A percentile compares a stretch with the other conserved stretches of the same genome.
Conservation (phyloP, 2,888 invertebrate genomes). For the Drosophila ochracea region DNA sequence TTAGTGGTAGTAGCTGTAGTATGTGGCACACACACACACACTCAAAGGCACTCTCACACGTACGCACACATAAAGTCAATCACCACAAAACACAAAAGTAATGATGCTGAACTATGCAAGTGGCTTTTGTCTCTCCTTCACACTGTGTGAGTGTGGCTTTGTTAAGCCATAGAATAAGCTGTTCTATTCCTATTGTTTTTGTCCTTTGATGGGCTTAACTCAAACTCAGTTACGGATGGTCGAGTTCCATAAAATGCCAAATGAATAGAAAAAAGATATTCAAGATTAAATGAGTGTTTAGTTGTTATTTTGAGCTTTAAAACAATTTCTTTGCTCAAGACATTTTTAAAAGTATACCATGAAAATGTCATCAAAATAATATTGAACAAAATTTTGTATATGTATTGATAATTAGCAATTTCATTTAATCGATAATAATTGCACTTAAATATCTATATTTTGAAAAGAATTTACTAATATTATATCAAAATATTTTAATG, state of each 20-base stretch:
- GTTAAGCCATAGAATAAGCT: constrained; percentile 5
- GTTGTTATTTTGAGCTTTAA: not conserved
- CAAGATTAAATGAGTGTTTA: constrained; percentile 3
- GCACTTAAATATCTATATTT: not conserved
- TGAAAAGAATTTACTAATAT: not conserved
- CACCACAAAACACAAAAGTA: constrained; percentile 73
- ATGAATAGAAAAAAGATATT: constrained; percentile 1
- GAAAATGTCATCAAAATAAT: not conserved
- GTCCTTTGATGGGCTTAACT: constrained; percentile 21
- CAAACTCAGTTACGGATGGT: constrained; percentile 17
- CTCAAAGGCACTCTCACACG: constrained; percentile 21
- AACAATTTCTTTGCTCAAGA: not conserved
- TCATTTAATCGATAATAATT: not conserved
- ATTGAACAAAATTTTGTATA: not conserved
- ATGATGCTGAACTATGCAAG: constrained; percentile 69
- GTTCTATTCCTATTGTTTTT: constrained; percentile 30
- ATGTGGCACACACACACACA: constrained; percentile 11
- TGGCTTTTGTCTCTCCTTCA: constrained; percentile 54
- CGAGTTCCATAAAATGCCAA: constrained; percentile 13
- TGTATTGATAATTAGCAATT: not conserved
- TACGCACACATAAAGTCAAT: constrained; percentile 58
- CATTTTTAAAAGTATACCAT: too few relatives aligned
- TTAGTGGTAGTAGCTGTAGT: not conserved
- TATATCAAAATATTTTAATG: not conserved
- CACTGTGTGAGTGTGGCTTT: not conserved